Evolutionary conservation across 2,888 invertebrate species (phyloP), one percentile per base, ranked within the genome.

Genomic region (Rhorus exstirpatorius): DNA sequence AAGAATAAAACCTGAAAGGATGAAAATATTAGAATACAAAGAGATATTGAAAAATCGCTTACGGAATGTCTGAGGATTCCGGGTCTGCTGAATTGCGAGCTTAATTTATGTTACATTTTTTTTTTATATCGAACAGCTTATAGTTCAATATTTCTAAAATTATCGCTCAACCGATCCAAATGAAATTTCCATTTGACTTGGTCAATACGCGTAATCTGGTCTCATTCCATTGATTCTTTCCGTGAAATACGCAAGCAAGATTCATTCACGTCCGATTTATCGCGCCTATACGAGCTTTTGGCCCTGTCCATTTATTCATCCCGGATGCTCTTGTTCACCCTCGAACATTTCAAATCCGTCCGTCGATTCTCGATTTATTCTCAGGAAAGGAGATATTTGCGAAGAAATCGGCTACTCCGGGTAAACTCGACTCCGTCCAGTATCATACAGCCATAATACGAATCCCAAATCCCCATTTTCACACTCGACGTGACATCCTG

Each of bases 401-500:
- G 68, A 31, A 35, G 44, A 51, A 79, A 68, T 72, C 31, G 51
- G 41, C 41, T 38, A 21, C 46, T 58, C 21, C 14, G 1, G 49
- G 71, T 58, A 70, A 67, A 51, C 24, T 41, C 12, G 14, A 4
- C 44, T 55, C 38, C 3, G 26, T 19, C 14, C 8, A 19, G 51
- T 38, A 61, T 63, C 35, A 49, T 35, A 61, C 21, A 63, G 61
- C 17, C 26, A 12, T 26, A 24, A 17, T 35, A 46, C 41, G 46
- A n/a, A 75, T 65, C 79, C 75, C 80, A 87, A 88, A 91, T 90
- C 90, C 88, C 87, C 85, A 87, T 90, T 91, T 92, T 92, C 89
- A 92, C 92, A 92, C 91, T 91, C 89, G 88, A 91, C 87, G 87
- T 91, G 88, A 89, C 88, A 85, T 85, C 85, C 85, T 90, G 90